phyloP scores from a whole-genome alignment of 2,888 invertebrate genomes.

The Drosophila meridiana region DNA sequence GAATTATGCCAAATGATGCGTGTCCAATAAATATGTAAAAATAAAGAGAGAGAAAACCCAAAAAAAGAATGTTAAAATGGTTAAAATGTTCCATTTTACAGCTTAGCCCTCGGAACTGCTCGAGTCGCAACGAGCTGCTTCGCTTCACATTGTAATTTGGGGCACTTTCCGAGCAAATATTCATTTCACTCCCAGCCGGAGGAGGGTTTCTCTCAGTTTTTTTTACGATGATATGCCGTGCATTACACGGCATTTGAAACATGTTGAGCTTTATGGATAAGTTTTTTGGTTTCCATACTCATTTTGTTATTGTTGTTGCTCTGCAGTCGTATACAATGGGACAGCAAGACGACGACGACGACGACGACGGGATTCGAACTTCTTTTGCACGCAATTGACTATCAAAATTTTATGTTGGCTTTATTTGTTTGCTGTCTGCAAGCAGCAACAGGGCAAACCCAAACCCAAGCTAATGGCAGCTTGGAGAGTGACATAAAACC shows the following conservation, averaged over 20 bases:
- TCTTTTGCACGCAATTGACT: constrained; percentile 72
- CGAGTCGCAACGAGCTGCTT: constrained; percentile 13
- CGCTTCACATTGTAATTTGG: constrained; percentile 58
- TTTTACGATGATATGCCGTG: constrained; percentile 67
- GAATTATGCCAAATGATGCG: constrained; percentile 60
- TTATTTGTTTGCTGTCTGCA: constrained; percentile 40
- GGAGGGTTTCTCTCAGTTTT: constrained; percentile 5
- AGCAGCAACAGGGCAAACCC: constrained; percentile 20
- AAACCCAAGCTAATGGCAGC: constrained; percentile 60
- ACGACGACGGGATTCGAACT: constrained; percentile 53
- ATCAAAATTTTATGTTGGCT: constrained; percentile 66
- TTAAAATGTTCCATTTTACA: constrained; percentile 52
- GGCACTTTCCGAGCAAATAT: constrained; percentile 56
- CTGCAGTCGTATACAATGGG: constrained; percentile 41
- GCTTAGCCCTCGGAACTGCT: constrained; percentile 29
- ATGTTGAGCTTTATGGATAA: constrained; percentile 63
- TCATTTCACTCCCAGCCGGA: constrained; percentile 54
- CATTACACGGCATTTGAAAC: constrained; percentile 68
- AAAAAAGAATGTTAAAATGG: constrained; percentile 33
- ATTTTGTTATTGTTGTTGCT: background rate
- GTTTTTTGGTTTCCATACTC: constrained; percentile 9
- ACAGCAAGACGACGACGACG: constrained; percentile 14
- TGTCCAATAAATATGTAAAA: constrained; percentile 51
- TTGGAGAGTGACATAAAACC: constrained; percentile 73
- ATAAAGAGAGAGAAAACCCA: constrained; percentile 5